Evolutionary conservation across 2,113 vertebrate species (phyloP), one percentile per base, ranked within the genome.

Genomic region (Aleadryas rufinucha): DNA sequence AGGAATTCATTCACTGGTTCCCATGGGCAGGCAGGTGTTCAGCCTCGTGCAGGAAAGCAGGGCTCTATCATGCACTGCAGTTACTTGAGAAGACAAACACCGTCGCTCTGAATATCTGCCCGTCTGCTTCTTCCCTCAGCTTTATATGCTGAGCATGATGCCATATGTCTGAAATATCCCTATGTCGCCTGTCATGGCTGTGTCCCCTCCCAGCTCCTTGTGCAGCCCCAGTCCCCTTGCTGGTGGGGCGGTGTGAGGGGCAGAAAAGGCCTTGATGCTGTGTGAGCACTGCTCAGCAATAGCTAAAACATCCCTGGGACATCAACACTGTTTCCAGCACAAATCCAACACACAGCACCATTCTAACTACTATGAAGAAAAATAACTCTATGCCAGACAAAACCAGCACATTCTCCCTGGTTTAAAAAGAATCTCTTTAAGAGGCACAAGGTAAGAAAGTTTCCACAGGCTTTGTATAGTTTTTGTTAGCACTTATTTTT

Each of bases 401-500:
- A 74, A 22, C 8, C n/a, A 60, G 30, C 26, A 14, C 19, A 33
- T 54, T 80, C 11, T 24, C 28, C 9, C n/a, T 18, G 44, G 20
- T 17, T 91, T 84, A 31, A 65, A 80, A 77, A 22, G 39, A 45
- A 57, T 68, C 22, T 72, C 24, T 84, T 63, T 33, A 53, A 82
- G 28, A 85, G 41, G 19, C 13, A 63, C 6, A 47, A 64, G 37
- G 26, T 84, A 33, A 75, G 39, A 84, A 89, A 71, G 16, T 76
- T 93, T 78, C 28, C 28, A 75, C 24, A 61, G 30, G 16, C 70
- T 84, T 92, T 82, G 49, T 37, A 31, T 20, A 39, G 63, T 59
- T 85, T 80, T 49, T 75, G 11, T 84, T 88, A 87, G 57, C 39
- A 35, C 26, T 74, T 70, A 54, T 7, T 89, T 93, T 94, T 92